Percentiles rank a stretch among this genome's conserved stretches.
Conservation (phyloP, 2,797 vertebrate genomes). For the Manis crassicaudata region DNA sequence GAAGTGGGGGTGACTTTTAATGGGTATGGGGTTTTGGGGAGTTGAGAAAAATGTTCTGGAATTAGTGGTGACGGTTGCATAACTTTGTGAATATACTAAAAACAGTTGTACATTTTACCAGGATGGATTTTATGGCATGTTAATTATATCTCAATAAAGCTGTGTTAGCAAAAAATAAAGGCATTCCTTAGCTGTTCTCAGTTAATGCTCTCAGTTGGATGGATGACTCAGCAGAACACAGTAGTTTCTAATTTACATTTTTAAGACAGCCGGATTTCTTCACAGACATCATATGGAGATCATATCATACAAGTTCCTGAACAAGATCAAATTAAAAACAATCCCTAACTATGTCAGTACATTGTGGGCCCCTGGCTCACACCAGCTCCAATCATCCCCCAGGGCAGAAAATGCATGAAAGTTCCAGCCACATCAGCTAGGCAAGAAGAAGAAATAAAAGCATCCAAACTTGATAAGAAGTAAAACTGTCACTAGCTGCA, state of each 20-base stretch:
- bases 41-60: not conserved
- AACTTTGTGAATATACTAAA: not conserved
- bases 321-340: too few relatives aligned
- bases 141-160: conserved; percentile 2
- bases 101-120: not conserved
- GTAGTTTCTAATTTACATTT: not conserved
- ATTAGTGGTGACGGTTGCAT: not conserved
- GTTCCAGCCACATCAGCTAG: too few relatives aligned
- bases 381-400: too few relatives aligned
- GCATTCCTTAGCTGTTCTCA: not conserved
- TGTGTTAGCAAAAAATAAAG: conserved; percentile 11
- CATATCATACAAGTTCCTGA: too few relatives aligned
- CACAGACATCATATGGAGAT: too few relatives aligned
- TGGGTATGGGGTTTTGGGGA: not conserved
- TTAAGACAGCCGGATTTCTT: too few relatives aligned
- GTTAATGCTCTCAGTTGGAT: not conserved
- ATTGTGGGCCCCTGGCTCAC: too few relatives aligned
- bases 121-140: not conserved
- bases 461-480: too few relatives aligned
- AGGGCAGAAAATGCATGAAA: too few relatives aligned
- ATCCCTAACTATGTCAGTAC: too few relatives aligned
- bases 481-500: too few relatives aligned
- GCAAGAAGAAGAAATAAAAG: too few relatives aligned
- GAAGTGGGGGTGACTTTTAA: not conserved
- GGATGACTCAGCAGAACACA: conserved; percentile 37